phyloP scores from a whole-genome alignment of 2,888 invertebrate species.

The Cinara cedri region DNA sequence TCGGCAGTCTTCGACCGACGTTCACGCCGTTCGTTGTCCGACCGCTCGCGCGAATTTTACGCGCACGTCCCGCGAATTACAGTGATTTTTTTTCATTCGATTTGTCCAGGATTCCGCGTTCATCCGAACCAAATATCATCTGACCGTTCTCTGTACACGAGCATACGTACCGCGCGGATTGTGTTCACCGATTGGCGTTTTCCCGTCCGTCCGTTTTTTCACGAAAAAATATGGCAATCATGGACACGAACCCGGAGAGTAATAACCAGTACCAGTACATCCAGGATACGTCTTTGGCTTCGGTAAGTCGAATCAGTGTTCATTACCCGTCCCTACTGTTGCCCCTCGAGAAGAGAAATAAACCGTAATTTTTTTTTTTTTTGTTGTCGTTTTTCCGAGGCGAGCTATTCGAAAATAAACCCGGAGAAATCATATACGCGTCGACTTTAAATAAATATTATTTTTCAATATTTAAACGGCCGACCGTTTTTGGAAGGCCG shows the following conservation, averaged over 20 bases:
- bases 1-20: slow-evolving; percentile 29
- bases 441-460: too few relatives aligned
- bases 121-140: too few relatives aligned
- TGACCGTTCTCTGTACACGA: too few relatives aligned
- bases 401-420: too few relatives aligned
- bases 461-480: too few relatives aligned
- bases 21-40: background rate
- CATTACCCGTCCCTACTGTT: too few relatives aligned
- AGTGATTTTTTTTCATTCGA: background rate
- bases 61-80: background rate
- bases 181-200: slow-evolving; percentile 19
- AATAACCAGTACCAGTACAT: slow-evolving; percentile 58
- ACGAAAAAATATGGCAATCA: slow-evolving; percentile 76
- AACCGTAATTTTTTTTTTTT: too few relatives aligned
- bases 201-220: slow-evolving; percentile 25
- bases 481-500: too few relatives aligned
- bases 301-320: slow-evolving; percentile 14
- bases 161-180: background rate
- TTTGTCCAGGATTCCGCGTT: too few relatives aligned
- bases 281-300: slow-evolving; percentile 52
- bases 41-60: background rate
- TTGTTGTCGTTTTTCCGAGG: too few relatives aligned
- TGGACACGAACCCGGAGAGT: slow-evolving; percentile 72
- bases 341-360: too few relatives aligned
- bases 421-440: too few relatives aligned